phyloP scores from a whole-genome alignment of 2,888 invertebrate genomes.

The Parnassius glacialis region DNA sequence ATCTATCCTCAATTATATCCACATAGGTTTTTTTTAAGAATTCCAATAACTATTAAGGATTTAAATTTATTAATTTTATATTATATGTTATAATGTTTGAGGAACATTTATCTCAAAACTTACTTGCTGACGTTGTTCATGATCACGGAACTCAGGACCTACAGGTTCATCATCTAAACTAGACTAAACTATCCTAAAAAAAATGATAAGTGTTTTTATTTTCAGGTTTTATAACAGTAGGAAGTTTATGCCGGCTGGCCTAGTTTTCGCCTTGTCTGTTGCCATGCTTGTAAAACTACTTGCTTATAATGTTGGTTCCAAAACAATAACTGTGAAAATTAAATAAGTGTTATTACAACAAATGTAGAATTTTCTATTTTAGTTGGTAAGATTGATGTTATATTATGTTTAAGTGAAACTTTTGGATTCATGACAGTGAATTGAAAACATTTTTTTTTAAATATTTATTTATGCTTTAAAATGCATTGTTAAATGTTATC shows the following conservation, averaged over 20 bases:
- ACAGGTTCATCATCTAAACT: no score
- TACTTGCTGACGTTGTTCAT: no score
- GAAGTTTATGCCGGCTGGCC: constrained; percentile 97
- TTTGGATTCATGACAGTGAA: background rate
- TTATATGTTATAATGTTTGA: no score
- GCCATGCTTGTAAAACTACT: constrained; percentile 81
- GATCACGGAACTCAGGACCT: no score
- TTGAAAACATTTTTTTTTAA: background rate
- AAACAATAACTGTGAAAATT: constrained; percentile 49
- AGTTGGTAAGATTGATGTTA: constrained; percentile 4
- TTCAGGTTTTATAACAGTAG: constrained; percentile 87
- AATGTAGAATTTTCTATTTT: constrained; percentile 12
- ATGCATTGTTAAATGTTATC: background rate
- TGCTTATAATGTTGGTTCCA: constrained; percentile 66
- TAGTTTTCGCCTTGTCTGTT: constrained; percentile 85
- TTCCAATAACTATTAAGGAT: no score
- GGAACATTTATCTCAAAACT: no score
- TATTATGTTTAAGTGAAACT: constrained; percentile 18
- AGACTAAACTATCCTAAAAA: no score
- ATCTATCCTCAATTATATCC: no score
- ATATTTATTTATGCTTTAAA: background rate
- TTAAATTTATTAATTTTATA: no score
- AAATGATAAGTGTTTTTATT: constrained; percentile 27
- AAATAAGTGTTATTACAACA: constrained; percentile 43
- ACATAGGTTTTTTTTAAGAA: no score